A percentile compares a stretch with the other conserved stretches of the same genome.
Evolutionary conservation across 2,888 invertebrate genomes (phyloP).

Genomic region (Meliscaeva auricollis): DNA sequence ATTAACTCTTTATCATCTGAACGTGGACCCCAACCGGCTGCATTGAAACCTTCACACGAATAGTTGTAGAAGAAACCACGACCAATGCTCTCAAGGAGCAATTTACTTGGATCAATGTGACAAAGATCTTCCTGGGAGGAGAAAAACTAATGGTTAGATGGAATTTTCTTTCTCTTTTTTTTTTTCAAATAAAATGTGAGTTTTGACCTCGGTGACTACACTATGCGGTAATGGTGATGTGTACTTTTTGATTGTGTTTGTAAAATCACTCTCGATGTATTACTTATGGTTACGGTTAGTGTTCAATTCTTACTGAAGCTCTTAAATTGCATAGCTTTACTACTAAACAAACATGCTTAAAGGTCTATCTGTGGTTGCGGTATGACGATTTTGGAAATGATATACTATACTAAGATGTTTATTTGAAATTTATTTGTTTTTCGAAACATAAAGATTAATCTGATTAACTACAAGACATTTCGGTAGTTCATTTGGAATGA

Average conservation of each 20-base stretch:
- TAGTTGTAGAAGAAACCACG: constrained; percentile 97
- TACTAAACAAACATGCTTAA: no score
- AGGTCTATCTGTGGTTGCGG: no score
- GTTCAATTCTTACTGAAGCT: not conserved
- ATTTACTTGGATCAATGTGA: constrained; percentile 93
- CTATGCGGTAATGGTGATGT: not conserved
- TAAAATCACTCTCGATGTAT: not conserved
- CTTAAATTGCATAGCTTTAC: no score
- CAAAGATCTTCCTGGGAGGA: constrained; percentile 87
- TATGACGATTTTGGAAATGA: no score
- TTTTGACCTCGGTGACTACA: constrained; percentile 29
- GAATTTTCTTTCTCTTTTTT: not conserved
- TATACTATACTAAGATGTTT: no score
- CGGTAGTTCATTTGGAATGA: no score
- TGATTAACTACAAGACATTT: no score
- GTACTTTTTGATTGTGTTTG: constrained; percentile 6
- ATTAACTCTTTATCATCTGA: constrained; percentile 91
- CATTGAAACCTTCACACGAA: constrained; percentile 95
- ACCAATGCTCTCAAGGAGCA: constrained; percentile 93
- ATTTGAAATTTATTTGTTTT: no score
- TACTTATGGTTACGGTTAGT: constrained; percentile 56
- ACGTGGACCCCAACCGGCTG: constrained; percentile 93
- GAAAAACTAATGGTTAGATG: constrained; percentile 36
- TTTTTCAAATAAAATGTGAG: not conserved
- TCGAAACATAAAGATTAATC: no score